These are phyloP conservation scores for Cebidichthys violaceus DNA, from an alignment of 2,113 vertebrate species.

Conservation along the genomic window DNA sequence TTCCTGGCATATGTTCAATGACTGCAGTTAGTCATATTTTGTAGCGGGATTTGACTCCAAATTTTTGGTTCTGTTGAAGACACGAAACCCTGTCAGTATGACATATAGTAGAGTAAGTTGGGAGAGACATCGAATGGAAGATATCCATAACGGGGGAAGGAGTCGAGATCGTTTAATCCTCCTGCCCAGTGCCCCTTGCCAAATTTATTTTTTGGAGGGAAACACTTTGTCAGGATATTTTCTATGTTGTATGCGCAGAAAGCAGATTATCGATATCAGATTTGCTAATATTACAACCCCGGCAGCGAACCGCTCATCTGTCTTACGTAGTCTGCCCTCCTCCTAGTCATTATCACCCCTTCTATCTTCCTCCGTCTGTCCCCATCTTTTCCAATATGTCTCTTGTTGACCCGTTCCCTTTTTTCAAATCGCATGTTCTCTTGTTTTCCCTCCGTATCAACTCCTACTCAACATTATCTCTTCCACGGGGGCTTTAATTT, in stretches of 20 bases:
- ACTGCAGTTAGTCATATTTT: constrained; percentile 50
- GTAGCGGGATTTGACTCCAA: background rate
- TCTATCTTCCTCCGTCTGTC: background rate
- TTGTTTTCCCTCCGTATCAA: background rate
- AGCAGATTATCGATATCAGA: constrained; percentile 76
- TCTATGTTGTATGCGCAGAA: constrained; percentile 54
- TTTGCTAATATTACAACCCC: constrained; percentile 71
- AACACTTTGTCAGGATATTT: constrained; percentile 59
- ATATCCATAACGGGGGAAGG: background rate
- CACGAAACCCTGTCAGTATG: constrained; percentile 28
- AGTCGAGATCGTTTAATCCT: constrained; percentile 68
- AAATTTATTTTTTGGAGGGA: constrained; percentile 57
- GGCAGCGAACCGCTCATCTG: constrained; percentile 54
- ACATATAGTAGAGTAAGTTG: constrained; percentile 19
- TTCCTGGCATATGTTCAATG: constrained; percentile 60
- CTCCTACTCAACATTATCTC: constrained; percentile 3
- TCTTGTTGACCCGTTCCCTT: background rate
- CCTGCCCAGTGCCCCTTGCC: constrained; percentile 31
- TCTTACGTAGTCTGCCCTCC: constrained; percentile 7
- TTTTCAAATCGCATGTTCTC: background rate
- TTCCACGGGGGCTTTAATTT: constrained; percentile 20
- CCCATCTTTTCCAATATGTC: background rate
- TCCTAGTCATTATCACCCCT: background rate
- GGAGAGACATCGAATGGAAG: constrained; percentile 11
- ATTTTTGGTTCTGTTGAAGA: constrained; percentile 33